phyloP scores from a whole-genome alignment of 2,888 invertebrate species.

The Zeuzera pyrina region DNA sequence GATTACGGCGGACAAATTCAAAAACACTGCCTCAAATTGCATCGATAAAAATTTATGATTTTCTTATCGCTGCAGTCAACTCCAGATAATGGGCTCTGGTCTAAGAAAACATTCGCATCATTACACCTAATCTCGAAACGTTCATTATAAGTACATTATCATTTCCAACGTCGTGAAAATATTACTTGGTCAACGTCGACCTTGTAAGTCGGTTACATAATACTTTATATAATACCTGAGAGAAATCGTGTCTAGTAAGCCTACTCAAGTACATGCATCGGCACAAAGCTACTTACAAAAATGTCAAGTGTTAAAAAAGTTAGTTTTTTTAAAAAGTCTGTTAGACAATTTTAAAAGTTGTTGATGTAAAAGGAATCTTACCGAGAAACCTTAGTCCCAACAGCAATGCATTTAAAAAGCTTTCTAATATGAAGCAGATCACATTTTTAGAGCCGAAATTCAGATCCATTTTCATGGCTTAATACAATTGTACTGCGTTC shows the following conservation, averaged over 20 bases:
- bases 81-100: no score
- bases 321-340: no score
- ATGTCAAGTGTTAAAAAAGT: no score
- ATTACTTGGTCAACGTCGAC: conserved; percentile 13
- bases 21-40: no score
- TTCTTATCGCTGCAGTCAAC: no score
- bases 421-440: conserved; percentile 15
- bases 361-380: conserved; percentile 20
- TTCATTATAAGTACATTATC: background rate
- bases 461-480: conserved; percentile 28
- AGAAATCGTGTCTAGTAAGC: background rate
- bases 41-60: no score
- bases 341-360: background rate
- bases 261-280: no score
- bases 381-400: conserved; percentile 28
- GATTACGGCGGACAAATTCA: no score
- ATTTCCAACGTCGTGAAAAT: conserved; percentile 11
- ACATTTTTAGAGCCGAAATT: conserved; percentile 17
- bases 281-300: no score
- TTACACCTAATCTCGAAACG: background rate
- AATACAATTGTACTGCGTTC: conserved; percentile 18
- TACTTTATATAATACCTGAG: conserved; percentile 2
- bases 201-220: conserved; percentile 24
- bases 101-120: no score
- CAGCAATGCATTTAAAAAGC: conserved; percentile 11